These are phyloP conservation scores for Melangyna quadrimaculata DNA, from an alignment of 2,888 invertebrate genomes.

Conservation along the genomic window DNA sequence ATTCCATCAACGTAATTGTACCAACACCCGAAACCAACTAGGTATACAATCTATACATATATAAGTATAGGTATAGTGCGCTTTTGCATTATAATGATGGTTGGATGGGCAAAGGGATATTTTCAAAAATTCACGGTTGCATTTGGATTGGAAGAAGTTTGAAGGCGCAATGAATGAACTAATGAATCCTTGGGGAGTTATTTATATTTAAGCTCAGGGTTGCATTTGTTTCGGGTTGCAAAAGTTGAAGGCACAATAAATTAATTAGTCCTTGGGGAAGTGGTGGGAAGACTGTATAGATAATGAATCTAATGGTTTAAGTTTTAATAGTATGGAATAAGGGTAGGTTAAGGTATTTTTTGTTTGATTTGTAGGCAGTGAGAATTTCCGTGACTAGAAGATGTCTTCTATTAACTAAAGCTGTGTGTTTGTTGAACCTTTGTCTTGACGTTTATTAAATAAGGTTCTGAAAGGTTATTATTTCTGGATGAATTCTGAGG, in stretches of 20 bases:
- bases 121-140: constrained; percentile 9
- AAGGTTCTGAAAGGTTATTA: too few species aligned
- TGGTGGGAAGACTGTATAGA: neutral
- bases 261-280: neutral
- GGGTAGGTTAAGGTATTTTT: neutral
- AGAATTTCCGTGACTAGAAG: neutral
- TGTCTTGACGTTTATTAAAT: too few species aligned
- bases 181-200: neutral
- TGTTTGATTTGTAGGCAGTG: neutral
- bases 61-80: too few species aligned
- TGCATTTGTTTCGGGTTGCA: neutral
- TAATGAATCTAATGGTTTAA: neutral
- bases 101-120: constrained; percentile 5
- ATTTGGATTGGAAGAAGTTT: neutral
- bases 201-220: neutral
- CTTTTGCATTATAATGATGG: constrained; percentile 66
- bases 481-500: too few species aligned
- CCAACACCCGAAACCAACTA: constrained; percentile 50
- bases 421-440: too few species aligned
- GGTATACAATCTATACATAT: too few species aligned
- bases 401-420: too few species aligned
- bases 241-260: neutral
- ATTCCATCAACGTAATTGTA: constrained; percentile 71
- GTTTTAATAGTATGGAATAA: neutral
- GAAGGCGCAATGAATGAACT: neutral